A percentile compares a stretch with the other conserved stretches of the same genome.
These are phyloP conservation scores for Synaphobranchus kaupii DNA, from an alignment of 2,797 vertebrate species.

Conservation along the genomic window DNA sequence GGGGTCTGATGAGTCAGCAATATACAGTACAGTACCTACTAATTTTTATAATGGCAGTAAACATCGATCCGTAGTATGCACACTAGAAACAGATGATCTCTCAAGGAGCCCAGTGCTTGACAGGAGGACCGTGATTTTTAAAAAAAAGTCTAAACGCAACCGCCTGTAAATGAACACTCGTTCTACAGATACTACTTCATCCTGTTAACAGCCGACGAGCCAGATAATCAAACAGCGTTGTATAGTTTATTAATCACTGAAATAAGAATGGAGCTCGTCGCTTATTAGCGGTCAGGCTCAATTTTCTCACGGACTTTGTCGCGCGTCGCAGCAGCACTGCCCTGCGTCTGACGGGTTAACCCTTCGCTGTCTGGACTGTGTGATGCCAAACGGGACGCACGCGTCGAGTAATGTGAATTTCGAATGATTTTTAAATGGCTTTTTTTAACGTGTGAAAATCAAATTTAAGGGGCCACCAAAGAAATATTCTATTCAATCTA, in stretches of 20 bases:
- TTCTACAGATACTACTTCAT: conserved; percentile 4
- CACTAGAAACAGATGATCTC: neutral
- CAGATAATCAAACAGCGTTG: neutral
- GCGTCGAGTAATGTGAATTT: too few species aligned
- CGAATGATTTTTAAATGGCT: neutral
- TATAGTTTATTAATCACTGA: conserved; percentile 19
- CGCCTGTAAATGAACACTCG: conserved; percentile 4
- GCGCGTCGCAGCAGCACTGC: neutral
- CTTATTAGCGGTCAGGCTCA: neutral
- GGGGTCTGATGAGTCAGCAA: neutral
- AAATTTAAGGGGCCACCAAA: neutral
- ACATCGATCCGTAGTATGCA: neutral
- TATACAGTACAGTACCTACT: neutral
- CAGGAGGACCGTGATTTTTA: neutral
- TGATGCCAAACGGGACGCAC: neutral
- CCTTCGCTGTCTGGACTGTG: neutral
- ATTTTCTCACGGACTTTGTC: neutral
- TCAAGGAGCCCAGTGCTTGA: neutral
- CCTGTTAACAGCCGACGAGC: neutral
- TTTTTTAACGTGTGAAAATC: neutral
- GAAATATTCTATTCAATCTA: neutral
- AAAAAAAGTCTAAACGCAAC: neutral
- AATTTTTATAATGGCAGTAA: neutral
- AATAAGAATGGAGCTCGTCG: neutral
- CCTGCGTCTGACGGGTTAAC: neutral